Percentiles rank a stretch among this genome's conserved stretches.
phyloP scores from a whole-genome alignment of 2,113 vertebrate genomes.

The Syngnathoides biaculeatus region DNA sequence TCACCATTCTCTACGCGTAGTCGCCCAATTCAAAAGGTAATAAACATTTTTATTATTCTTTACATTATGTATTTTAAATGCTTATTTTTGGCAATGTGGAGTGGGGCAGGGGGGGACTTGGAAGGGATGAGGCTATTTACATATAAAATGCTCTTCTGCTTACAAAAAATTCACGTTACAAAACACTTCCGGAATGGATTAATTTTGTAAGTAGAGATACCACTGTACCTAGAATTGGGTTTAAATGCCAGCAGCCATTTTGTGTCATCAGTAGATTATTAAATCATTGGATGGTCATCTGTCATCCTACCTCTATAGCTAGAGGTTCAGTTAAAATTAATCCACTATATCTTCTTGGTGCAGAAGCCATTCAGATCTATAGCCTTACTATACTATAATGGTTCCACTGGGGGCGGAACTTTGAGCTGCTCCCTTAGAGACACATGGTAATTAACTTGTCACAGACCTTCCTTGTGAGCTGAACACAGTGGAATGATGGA shows the following conservation, averaged over 20 bases:
- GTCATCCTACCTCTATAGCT: not conserved
- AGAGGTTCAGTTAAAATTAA: not conserved
- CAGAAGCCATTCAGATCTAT: not conserved
- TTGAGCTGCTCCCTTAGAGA: conserved; percentile 25
- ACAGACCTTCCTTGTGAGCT: conserved; percentile 45
- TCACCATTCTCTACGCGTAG: too few species aligned
- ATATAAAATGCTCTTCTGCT: too few species aligned
- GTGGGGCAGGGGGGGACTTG: too few species aligned
- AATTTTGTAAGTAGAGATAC: too few species aligned
- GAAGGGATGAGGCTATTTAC: too few species aligned
- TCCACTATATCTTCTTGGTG: conserved; percentile 4
- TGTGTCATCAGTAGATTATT: not conserved
- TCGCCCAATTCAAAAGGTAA: too few species aligned
- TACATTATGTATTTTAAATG: too few species aligned
- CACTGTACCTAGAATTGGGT: too few species aligned
- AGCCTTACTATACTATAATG: conserved; percentile 6
- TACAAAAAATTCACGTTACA: too few species aligned
- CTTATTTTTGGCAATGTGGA: too few species aligned
- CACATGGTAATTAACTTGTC: conserved; percentile 66
- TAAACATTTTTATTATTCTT: too few species aligned
- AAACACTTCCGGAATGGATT: too few species aligned
- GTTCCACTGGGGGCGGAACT: conserved; percentile 16
- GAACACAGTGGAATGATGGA: conserved; percentile 59
- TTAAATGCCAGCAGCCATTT: not conserved
- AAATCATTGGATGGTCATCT: not conserved